Evolutionary conservation across 35 echinoderm and acorn worm genomes (phyloP), one percentile per base, ranked within the genome.

Genomic region (Ptychodera flava): DNA sequence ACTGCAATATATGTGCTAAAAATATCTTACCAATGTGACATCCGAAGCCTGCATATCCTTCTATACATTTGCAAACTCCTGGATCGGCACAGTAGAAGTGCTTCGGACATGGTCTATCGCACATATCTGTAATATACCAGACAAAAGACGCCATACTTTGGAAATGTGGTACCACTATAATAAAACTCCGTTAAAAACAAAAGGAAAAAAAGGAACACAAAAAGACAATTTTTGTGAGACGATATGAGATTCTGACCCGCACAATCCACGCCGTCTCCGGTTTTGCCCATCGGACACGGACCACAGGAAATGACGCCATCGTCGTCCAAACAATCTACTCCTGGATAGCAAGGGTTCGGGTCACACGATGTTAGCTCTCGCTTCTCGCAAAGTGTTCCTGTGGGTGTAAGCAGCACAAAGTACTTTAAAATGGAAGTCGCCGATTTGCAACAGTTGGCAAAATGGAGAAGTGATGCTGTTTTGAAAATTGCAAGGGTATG

Each of bases 11-110:
- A n/a, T n/a, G n/a, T n/a, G n/a, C n/a, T n/a, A n/a, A n/a, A n/a
- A n/a, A n/a, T 36, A 85, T 85, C 89, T 86, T 77, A 92, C 90
- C 79, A 76, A 81, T 77, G 76, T 88, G 82, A 32, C 90, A 92
- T 12, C 35, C 64, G 78, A 82, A 84, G 30, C 90, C 90, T 16
- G 34, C 78, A 88, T 92, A 92, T 1, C 90, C 90, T 0, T 38
- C 33, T 31, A 15, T 83, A 31, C 90, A 92, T 33, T 83, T 86
- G 79, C 90, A 92, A 16, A 85, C 90, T 30, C 29, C 76, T 1
- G 53, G 34, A 34, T 85, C 85, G 33, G 87, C 86, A 77, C 90
- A 92, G 15, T 37, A 33, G 85, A 88, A 88, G 33, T 87, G 81
- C n/a, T 75, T 82, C 27, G 90, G 90, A 78, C 90, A 92, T 1